Conservation (phyloP, 2,113 vertebrate species). For the Aix galericulata region DNA sequence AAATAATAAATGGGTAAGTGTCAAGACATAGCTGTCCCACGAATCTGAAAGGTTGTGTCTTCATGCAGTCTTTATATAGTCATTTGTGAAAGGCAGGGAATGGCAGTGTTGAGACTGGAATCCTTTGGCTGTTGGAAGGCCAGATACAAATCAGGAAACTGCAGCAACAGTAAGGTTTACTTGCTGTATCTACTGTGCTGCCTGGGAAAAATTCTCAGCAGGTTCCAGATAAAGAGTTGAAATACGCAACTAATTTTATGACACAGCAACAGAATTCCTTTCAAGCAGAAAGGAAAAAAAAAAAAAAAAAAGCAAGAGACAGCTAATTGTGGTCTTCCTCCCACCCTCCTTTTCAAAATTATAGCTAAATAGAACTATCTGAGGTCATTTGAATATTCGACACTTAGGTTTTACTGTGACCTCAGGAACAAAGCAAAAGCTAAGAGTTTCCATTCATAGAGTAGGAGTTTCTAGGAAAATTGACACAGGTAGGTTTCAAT, state of each 20-base stretch:
- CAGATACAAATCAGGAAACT: slow-evolving; percentile 15
- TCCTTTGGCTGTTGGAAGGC: slow-evolving; percentile 22
- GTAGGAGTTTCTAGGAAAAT: slow-evolving; percentile 35
- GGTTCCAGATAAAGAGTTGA: slow-evolving; percentile 28
- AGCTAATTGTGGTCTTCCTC: neutral
- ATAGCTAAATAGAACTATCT: neutral
- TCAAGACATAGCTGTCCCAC: neutral
- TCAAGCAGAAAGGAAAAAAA: neutral
- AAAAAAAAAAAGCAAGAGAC: neutral
- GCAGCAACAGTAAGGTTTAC: slow-evolving; percentile 27
- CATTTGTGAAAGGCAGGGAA: slow-evolving; percentile 34
- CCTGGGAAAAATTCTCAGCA: slow-evolving; percentile 35
- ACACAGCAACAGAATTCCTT: slow-evolving; percentile 13
- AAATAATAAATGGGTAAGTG: slow-evolving; percentile 60
- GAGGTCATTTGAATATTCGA: slow-evolving; percentile 25
- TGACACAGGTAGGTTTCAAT: neutral
- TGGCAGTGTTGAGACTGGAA: neutral
- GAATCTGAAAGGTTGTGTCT: neutral
- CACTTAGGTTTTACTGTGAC: slow-evolving; percentile 1
- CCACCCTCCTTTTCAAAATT: neutral
- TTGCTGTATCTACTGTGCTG: slow-evolving; percentile 2
- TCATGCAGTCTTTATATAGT: slow-evolving; percentile 23
- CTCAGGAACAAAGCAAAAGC: slow-evolving; percentile 4
- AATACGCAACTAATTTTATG: slow-evolving; percentile 22
- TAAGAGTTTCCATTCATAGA: neutral